Conservation (phyloP, 2,797 vertebrate genomes). For the Champsocephalus gunnari region DNA sequence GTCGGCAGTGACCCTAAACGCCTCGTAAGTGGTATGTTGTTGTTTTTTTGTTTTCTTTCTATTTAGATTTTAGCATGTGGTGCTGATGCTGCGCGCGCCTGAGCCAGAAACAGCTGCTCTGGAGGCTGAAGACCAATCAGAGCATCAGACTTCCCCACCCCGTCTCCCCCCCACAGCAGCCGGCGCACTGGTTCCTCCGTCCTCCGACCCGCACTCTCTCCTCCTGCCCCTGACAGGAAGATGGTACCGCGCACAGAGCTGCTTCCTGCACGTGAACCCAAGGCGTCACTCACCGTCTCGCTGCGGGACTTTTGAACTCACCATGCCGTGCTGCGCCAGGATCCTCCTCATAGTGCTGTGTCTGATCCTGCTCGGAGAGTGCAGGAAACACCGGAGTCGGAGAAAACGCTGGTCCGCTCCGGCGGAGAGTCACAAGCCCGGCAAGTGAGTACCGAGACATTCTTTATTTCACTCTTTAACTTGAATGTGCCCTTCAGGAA, state of each 20-base stretch:
- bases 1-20: background rate
- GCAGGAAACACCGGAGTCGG: constrained; percentile 85
- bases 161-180: constrained; percentile 27
- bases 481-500: background rate
- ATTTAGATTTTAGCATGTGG: constrained; percentile 18
- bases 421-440: constrained; percentile 81
- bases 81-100: constrained; percentile 65
- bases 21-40: background rate
- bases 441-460: constrained; percentile 81
- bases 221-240: constrained; percentile 39
- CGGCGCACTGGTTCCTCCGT: constrained; percentile 39
- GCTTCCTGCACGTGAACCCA: constrained; percentile 42
- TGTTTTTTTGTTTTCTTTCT: background rate
- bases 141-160: constrained; percentile 51
- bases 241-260: constrained; percentile 74
- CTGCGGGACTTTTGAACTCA: constrained; percentile 58
- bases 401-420: constrained; percentile 87
- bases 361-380: constrained; percentile 83
- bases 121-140: constrained; percentile 74
- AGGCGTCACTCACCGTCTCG: constrained; percentile 65
- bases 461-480: background rate
- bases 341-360: constrained; percentile 85
- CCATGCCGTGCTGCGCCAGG: constrained; percentile 85
- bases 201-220: background rate
- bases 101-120: constrained; percentile 31